Percentiles rank a stretch among this genome's conserved stretches.
phyloP scores from a whole-genome alignment of 2,888 invertebrate species.

The Ischnura elegans region DNA sequence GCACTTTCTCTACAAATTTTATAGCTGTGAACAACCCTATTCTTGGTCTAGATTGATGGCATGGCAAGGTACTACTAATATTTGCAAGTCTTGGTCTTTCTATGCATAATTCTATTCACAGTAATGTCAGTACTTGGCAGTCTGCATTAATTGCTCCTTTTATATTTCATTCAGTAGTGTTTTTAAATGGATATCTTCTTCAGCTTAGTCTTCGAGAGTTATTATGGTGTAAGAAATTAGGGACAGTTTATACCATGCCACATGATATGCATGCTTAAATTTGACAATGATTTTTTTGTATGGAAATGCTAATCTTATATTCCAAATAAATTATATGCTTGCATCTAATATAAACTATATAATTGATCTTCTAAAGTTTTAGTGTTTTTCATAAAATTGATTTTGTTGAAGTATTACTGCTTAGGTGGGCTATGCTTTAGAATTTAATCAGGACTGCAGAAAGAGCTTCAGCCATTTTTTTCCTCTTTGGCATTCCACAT shows the following conservation, averaged over 20 bases:
- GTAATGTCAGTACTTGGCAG: background rate
- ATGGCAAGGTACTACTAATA: no score
- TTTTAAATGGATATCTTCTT: background rate
- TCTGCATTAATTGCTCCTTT: background rate
- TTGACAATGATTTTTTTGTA: background rate
- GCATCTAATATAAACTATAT: background rate
- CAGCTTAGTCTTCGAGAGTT: background rate
- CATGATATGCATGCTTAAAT: background rate
- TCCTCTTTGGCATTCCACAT: background rate
- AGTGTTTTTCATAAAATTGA: background rate
- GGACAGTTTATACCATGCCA: background rate
- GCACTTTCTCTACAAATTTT: no score
- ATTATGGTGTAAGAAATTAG: background rate
- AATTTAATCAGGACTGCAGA: background rate
- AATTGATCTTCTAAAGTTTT: background rate
- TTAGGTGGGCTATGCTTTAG: conserved; percentile 32
- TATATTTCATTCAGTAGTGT: background rate
- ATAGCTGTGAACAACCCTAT: no score
- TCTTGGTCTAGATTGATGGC: no score
- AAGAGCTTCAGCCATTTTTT: background rate
- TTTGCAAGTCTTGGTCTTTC: no score
- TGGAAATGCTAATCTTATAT: conserved; percentile 4
- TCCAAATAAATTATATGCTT: background rate
- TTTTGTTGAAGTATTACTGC: conserved; percentile 15
- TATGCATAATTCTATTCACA: background rate